Conservation (phyloP, 1,140 invertebrate species). For the Popillia japonica region DNA sequence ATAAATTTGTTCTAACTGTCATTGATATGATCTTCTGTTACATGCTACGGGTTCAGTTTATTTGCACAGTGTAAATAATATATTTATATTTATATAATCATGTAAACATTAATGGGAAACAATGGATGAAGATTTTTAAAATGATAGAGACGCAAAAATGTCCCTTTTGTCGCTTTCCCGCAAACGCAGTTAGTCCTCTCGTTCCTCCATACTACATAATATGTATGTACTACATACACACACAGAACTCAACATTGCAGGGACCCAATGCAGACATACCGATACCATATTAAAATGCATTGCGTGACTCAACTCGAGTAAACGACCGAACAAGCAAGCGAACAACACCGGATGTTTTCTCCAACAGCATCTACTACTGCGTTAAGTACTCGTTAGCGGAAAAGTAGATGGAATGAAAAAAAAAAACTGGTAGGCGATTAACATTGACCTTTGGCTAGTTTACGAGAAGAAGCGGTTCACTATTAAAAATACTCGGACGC, state of each 20-base stretch:
- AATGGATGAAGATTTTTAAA: no score
- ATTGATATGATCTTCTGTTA: no score
- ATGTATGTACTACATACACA: no score
- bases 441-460: conserved; percentile 29
- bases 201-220: no score
- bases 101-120: no score
- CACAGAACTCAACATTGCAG: background rate
- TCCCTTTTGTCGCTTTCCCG: no score
- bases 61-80: no score
- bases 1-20: no score
- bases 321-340: conserved; percentile 23
- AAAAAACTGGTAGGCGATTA: background rate
- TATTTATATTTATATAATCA: no score
- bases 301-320: conserved; percentile 22
- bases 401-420: background rate
- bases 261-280: background rate
- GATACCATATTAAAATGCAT: conserved; percentile 30
- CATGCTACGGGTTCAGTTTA: no score
- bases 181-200: no score
- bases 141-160: no score
- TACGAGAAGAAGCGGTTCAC: conserved; percentile 13
- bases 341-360: conserved; percentile 30
- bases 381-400: conserved; percentile 4
- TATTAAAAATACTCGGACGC: conserved; percentile 8
- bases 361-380: background rate